Evolutionary conservation across 2,797 vertebrate species (phyloP).

Genomic region (Chloroceryle inda): DNA sequence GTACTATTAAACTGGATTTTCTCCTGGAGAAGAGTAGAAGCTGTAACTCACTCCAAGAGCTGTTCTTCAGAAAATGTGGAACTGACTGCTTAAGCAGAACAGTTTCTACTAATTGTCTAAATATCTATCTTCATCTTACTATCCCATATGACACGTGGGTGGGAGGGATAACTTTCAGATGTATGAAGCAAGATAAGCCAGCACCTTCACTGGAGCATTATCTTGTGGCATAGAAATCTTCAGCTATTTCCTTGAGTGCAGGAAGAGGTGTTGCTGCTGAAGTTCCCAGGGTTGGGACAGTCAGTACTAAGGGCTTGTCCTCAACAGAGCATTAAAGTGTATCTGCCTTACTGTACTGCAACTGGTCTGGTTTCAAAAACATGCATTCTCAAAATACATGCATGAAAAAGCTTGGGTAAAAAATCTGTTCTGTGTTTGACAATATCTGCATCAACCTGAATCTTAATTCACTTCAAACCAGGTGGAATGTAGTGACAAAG

Average conservation of each 20-base stretch:
- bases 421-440: not conserved
- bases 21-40: not conserved
- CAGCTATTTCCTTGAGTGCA: not conserved
- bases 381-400: not conserved
- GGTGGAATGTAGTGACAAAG: slow-evolving; percentile 89
- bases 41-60: not conserved
- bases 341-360: not conserved
- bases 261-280: not conserved
- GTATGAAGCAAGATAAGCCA: not conserved
- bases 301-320: not conserved
- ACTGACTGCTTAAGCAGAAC: not conserved
- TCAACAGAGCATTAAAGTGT: not conserved
- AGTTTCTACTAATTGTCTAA: not conserved
- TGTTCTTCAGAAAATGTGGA: not conserved
- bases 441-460: not conserved
- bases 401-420: not conserved
- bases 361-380: not conserved
- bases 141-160: not conserved
- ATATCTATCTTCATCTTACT: not conserved
- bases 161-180: not conserved
- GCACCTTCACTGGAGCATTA: not conserved
- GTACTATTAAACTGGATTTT: not conserved
- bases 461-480: slow-evolving; percentile 63
- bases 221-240: not conserved
- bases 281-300: not conserved